Conservation (phyloP, 2,888 invertebrate genomes). For the Stenoptilia bipunctidactyla region DNA sequence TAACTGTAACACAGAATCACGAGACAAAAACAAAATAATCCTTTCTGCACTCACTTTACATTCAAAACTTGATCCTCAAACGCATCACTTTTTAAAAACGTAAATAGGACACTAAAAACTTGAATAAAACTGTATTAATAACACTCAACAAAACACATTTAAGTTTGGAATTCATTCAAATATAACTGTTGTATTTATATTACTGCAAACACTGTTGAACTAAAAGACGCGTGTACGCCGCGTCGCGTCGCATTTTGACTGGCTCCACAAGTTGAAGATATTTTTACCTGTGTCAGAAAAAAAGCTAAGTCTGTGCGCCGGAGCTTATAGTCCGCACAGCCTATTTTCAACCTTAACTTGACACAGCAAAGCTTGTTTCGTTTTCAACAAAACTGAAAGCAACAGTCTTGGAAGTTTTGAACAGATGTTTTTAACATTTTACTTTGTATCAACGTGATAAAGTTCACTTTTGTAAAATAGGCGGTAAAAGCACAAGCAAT, state of each 20-base stretch:
- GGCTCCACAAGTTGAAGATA: conserved; percentile 40
- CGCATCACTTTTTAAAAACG: background rate
- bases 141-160: conserved; percentile 1
- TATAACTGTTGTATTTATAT: too few relatives aligned
- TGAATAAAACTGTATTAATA: background rate
- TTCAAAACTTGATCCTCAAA: conserved; percentile 15
- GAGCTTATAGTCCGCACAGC: background rate
- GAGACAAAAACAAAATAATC: conserved; percentile 30
- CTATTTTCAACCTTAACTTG: background rate
- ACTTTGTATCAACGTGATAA: background rate
- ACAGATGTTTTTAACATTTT: background rate
- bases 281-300: conserved; percentile 65
- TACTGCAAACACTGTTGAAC: too few relatives aligned
- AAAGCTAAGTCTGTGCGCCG: conserved; percentile 30
- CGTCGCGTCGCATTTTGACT: conserved; percentile 37
- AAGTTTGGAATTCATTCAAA: conserved; percentile 3
- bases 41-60: conserved; percentile 35
- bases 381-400: background rate
- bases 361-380: background rate
- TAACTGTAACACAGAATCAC: conserved; percentile 33
- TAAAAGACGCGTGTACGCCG: too few relatives aligned
- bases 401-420: background rate
- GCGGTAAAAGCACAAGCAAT: background rate
- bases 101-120: background rate
- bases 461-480: background rate